Evolutionary conservation across 92 coral and sea anemone species (phyloP).

Genomic region (Palythoa grandis): DNA sequence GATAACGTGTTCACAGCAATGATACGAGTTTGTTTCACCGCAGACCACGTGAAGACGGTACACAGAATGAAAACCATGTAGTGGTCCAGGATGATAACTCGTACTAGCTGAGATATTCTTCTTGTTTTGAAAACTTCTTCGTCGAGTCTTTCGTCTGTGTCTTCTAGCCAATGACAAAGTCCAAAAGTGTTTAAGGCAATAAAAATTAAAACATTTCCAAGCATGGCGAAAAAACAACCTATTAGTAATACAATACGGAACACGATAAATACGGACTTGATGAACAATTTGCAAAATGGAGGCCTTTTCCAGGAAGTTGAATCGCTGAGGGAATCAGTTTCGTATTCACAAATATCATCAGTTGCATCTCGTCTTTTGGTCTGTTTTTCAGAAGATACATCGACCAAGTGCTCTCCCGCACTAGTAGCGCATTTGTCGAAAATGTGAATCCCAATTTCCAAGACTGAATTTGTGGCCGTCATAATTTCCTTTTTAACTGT

Average conservation of each 20-base stretch:
- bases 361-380: not conserved
- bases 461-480: constrained; percentile 4
- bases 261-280: not conserved
- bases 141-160: not conserved
- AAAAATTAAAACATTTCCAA: not conserved
- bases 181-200: not conserved
- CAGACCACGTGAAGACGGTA: constrained; percentile 2
- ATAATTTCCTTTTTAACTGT: not conserved
- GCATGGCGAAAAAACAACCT: not conserved
- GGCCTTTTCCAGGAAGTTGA: constrained; percentile 22
- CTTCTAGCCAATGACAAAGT: constrained; percentile 1
- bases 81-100: not conserved
- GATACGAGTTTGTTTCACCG: not conserved
- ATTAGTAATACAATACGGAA: constrained; percentile 12
- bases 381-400: not conserved
- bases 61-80: constrained; percentile 9
- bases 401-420: not conserved
- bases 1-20: not conserved
- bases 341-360: constrained; percentile 5
- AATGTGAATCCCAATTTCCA: constrained; percentile 10
- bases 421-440: not conserved
- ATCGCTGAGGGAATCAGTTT: not conserved
- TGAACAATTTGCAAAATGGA: not conserved
- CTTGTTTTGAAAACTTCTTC: not conserved
- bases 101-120: not conserved